Base-by-base conservation (phyloP, 2,113 vertebrate genomes). In the Delphinus delphis region DNA sequence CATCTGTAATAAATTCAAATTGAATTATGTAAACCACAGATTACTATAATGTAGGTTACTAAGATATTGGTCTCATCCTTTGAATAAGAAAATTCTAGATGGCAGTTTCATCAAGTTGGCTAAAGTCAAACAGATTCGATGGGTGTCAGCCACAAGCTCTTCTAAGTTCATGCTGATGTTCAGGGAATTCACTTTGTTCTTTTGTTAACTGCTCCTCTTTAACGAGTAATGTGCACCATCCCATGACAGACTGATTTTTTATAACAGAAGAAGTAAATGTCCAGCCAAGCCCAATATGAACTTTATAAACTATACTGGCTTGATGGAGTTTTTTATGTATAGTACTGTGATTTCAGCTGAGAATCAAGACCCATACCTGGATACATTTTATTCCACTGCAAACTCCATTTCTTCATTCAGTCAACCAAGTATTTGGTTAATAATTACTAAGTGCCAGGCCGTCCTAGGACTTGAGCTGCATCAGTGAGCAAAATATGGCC, bases 351-450 rank as follows among this genome's bases (percentile, higher is more conserved):
- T 83, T 71, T 79, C 70, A 76, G 31, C 33, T 94, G 17, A 94
- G 50, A 82, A 81, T 65, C 20, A 74, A 38, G 31, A 93, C 31
- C 3, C 15, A 33, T 28, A n/a, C 28, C 53, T 62, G 23, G 20
- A 67, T 65, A 21, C 0, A 26, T 63, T 33, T 17, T 70, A 81
- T 82, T 38, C 71, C 53, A 73, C 5, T 65, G 33, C 6, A 53
- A 81, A 82, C 33, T 73, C 91, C 13, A 79, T 93, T 93, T 95
- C 12, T 92, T 82, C 15, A 26, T 82, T 76, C 58, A 79, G 68
- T 93, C 80, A 77, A 25, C 28, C 28, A 55, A 90, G 31, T 38
- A 60, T 68, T 25, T 33, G 28, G 17, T 41, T 53, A 88, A 68
- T 95, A 68, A 41, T 44, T 73, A 18, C 9, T 74, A 18, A 70